Percentiles rank a stretch among this genome's conserved stretches.
Evolutionary conservation across 2,797 vertebrate genomes (phyloP).

Genomic region (Balearica regulorum): DNA sequence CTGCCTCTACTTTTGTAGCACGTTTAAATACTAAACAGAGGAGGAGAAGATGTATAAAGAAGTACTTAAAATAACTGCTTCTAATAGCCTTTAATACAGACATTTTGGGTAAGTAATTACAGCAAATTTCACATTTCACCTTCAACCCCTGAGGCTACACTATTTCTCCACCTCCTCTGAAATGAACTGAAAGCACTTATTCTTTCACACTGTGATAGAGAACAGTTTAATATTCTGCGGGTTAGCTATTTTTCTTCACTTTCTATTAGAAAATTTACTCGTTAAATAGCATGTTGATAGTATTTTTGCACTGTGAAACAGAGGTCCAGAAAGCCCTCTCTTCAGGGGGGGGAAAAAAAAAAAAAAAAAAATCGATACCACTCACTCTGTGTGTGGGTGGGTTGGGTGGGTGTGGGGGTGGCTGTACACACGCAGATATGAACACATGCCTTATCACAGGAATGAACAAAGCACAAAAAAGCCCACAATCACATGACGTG

Average conservation of each 20-base stretch:
- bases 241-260: conserved; percentile 61
- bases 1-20: conserved; percentile 79
- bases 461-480: conserved; percentile 71
- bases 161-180: conserved; percentile 75
- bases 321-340: conserved; percentile 45
- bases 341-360: not conserved
- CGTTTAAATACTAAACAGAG: conserved; percentile 85
- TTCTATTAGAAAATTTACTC: conserved; percentile 68
- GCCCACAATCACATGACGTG: conserved; percentile 46
- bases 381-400: conserved; percentile 20
- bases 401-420: conserved; percentile 6
- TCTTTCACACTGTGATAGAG: conserved; percentile 66
- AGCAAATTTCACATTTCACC: conserved; percentile 88
- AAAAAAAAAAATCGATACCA: not conserved
- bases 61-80: conserved; percentile 89
- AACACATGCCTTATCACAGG: conserved; percentile 54
- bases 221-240: conserved; percentile 74
- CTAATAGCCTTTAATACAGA: conserved; percentile 92
- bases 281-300: conserved; percentile 54
- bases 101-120: conserved; percentile 89
- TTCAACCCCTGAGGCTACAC: conserved; percentile 80
- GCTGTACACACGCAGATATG: conserved; percentile 2
- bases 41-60: conserved; percentile 77
- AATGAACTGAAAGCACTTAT: conserved; percentile 78
- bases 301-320: conserved; percentile 58